Conservation (phyloP, 2,113 vertebrate species). For the Emydura subglobosa region DNA sequence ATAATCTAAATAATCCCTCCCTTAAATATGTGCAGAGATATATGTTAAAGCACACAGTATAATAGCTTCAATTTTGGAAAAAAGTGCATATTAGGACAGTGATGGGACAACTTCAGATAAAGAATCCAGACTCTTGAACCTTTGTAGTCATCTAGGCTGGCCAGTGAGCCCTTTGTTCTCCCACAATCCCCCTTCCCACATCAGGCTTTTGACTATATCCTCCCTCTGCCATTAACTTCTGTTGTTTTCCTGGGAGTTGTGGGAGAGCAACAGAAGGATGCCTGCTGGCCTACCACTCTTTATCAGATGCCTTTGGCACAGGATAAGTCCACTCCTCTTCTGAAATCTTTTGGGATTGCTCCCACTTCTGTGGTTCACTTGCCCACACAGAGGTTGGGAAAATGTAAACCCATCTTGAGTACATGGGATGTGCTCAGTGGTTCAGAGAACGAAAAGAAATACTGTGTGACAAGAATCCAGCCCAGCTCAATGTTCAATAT, state of each 20-base stretch:
- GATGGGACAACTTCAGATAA: background rate
- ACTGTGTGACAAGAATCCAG: background rate
- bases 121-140: background rate
- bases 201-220: background rate
- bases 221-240: background rate
- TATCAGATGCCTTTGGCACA: background rate
- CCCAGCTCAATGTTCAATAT: background rate
- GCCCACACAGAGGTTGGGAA: background rate
- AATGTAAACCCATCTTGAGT: background rate
- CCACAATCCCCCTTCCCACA: background rate
- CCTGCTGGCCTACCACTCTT: background rate
- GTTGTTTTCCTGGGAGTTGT: background rate
- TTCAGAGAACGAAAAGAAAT: background rate
- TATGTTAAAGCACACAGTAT: background rate
- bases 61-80: accelerated
- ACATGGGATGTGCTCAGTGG: background rate
- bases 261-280: background rate
- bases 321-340: background rate
- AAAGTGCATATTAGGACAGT: background rate
- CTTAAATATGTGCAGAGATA: background rate
- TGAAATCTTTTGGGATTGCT: background rate
- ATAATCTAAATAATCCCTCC: background rate
- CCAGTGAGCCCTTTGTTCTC: background rate
- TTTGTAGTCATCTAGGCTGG: background rate
- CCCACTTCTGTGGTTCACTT: background rate